Base-by-base conservation (phyloP, 1,140 invertebrate genomes). In the Phocides pigmalion region DNA sequence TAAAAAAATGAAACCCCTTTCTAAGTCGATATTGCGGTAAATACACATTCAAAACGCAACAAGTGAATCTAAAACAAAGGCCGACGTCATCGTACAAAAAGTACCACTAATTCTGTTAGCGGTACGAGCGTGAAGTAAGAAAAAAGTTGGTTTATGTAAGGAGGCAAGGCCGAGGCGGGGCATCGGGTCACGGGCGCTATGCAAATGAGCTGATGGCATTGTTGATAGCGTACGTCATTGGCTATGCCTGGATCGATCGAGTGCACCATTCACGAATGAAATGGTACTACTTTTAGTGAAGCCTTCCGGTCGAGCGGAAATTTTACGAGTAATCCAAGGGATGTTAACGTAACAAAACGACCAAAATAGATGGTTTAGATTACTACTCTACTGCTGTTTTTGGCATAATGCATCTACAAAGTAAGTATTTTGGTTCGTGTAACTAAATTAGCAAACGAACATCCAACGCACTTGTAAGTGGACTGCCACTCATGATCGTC, bases 101-200 rank as follows among this genome's bases (percentile, higher is more conserved):
- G 42, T 58, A 50, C 16, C 17, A 32, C 37, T 35, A 61, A 56
- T 28, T 46, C 22, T 46, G 15, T 35, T 47, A 59, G 22, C 5
- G 37, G 47, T 16, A 51, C 28, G n/a, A 61, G 28, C 44, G 56
- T 61, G 37, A 66, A 56, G 56, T 39, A 66, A 62, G 46, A 74
- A 68, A 76, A 76, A 76, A 73, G 61, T 64, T 15, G 8, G 68
- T 68, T 74, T 66, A 75, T 58, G 66, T 67, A 67, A 73, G 67
- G 50, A 49, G 42, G 66, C 79, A 80, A 83, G 79, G 79, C 72
- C 66, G 71, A 19, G 53, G 41, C 64, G 63, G 72, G 75, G 58
- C 72, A 76, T n/a, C 69, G 64, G 84, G 82, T 83, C 82, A 83
- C 74, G 84, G 77, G 69, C 79, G 70, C 61, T 64, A 81, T 83